Percentiles rank a stretch among this genome's conserved stretches.
phyloP scores from a whole-genome alignment of 2,888 invertebrate genomes.

The Protonemura montana region DNA sequence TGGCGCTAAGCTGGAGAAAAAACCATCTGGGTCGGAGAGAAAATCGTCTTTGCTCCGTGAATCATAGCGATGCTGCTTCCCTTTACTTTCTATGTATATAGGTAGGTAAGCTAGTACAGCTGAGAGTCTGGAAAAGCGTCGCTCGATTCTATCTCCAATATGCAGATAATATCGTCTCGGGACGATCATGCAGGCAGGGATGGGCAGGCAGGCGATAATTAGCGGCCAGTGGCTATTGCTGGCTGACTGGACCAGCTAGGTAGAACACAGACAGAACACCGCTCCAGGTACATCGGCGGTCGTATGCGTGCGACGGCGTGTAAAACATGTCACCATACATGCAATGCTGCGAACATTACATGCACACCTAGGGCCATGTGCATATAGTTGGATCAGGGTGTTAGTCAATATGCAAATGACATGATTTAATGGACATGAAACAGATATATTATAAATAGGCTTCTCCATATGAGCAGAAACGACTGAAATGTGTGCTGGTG shows the following conservation, averaged over 20 bases:
- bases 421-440: conserved; percentile 19
- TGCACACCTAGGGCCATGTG: background rate
- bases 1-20: conserved; percentile 4
- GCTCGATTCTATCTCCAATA: background rate
- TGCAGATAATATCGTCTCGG: background rate
- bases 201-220: background rate
- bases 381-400: background rate
- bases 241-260: background rate
- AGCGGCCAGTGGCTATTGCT: background rate
- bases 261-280: background rate
- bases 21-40: conserved; percentile 1
- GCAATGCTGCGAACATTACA: background rate
- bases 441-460: conserved; percentile 7
- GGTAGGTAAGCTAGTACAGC: background rate
- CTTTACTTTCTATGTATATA: background rate
- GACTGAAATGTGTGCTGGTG: background rate
- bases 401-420: conserved; percentile 27
- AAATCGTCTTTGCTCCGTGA: background rate
- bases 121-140: background rate
- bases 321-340: background rate
- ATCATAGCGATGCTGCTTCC: background rate
- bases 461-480: background rate
- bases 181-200: too few species aligned
- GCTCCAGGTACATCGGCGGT: background rate
- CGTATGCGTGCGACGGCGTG: background rate